Evolutionary conservation across 2,888 invertebrate genomes (phyloP).

Genomic region (Drosophila planitibia): DNA sequence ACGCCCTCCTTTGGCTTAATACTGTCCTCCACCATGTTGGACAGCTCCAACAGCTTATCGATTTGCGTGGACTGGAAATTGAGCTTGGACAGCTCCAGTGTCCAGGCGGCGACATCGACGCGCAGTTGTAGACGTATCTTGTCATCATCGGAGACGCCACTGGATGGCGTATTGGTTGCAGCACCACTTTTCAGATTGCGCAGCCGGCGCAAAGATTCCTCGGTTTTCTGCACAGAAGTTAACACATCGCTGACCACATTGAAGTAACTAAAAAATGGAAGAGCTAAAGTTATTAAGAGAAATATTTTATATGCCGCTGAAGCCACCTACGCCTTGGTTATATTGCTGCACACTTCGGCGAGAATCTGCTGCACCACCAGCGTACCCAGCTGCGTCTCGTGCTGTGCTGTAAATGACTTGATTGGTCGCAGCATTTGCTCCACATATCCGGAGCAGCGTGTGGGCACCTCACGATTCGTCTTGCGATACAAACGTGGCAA

Average conservation of each 20-base stretch:
- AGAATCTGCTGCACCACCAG: conserved; percentile 77
- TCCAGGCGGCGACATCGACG: conserved; percentile 93
- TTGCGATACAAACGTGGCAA: conserved; percentile 96
- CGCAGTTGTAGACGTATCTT: conserved; percentile 96
- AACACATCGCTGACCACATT: conserved; percentile 94
- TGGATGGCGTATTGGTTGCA: conserved; percentile 61
- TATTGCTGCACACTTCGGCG: conserved; percentile 85
- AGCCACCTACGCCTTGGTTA: conserved; percentile 87
- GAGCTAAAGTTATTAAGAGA: background rate
- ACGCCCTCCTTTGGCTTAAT: conserved; percentile 84
- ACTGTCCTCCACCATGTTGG: conserved; percentile 88
- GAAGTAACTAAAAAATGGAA: conserved; percentile 87
- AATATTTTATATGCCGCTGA: background rate
- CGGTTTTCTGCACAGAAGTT: conserved; percentile 97
- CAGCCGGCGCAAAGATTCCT: conserved; percentile 95
- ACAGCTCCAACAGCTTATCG: conserved; percentile 87
- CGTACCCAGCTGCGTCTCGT: conserved; percentile 81
- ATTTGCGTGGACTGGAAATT: conserved; percentile 87
- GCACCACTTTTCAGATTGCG: conserved; percentile 92
- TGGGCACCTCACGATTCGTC: conserved; percentile 95
- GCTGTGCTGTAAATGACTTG: conserved; percentile 84
- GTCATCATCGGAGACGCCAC: conserved; percentile 92
- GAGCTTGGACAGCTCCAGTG: conserved; percentile 87
- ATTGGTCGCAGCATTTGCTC: conserved; percentile 88
- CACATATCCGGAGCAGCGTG: conserved; percentile 93